Evolutionary conservation across 2,113 vertebrate species (phyloP), one percentile per base, ranked within the genome.

Genomic region (Gymnarchus niloticus): DNA sequence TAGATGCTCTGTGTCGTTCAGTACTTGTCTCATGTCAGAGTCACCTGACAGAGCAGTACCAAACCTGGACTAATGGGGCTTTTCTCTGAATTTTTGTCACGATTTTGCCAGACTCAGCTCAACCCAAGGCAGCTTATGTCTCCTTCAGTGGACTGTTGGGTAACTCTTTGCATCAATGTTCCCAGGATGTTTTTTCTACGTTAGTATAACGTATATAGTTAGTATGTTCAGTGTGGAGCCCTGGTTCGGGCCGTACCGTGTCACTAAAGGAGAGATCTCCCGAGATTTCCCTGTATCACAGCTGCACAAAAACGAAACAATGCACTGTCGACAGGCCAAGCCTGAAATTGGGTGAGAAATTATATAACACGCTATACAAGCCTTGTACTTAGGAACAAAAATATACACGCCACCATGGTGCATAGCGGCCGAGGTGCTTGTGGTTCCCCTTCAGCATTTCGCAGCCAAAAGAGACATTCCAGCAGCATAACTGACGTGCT

Each of bases 351-450:
- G 83, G 41, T 65, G 83, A 84, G 83, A 84, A 84, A 65, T 84
- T 46, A 65, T 84, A 84, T 84, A 84, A 69, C 41, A 69, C 28
- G 44, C 41, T 23, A 41, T 28, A 28, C 83, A 84, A 49, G 46
- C 44, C 44, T 69, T 69, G 57, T 69, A 65, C 59, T 69, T 65
- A 51, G 83, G 83, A 84, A 84, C 28, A 84, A 84, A 84, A 84
- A 84, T 84, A 84, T 84, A 84, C 83, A 84, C 59, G 5, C 59
- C 83, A n/a, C 81, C 81, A 51, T 46, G 23, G 57, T 84, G 57
- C 25, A 3, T 84, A 84, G 44, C 83, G 33, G 83, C 83, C 51
- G n/a, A 69, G 83, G 25, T 65, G 57, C 83, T 52, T 84, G 83
- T 28, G 83, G 83, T 84, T 84, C 46, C 46, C 59, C 83, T 69